phyloP scores from a whole-genome alignment of 2,797 vertebrate species.

The Pelobates cultripes region DNA sequence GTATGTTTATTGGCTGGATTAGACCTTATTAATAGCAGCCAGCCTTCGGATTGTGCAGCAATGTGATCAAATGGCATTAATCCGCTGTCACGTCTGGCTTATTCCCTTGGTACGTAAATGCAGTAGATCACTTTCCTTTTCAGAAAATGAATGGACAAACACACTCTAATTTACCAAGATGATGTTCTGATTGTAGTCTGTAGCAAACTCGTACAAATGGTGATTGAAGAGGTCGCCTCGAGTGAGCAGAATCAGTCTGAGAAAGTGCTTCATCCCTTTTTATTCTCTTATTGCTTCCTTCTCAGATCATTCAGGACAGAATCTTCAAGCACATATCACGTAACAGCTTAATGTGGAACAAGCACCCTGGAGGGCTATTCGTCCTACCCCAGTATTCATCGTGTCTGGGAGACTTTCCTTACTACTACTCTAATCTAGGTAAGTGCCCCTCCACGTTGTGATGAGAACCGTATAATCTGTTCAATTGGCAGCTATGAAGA shows the following conservation, averaged over 20 bases:
- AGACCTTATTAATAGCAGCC: neutral
- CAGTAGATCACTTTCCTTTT: conserved; percentile 10
- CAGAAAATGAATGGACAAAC: conserved; percentile 9
- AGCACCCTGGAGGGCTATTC: conserved; percentile 94
- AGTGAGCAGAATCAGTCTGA: neutral
- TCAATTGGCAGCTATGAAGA: neutral
- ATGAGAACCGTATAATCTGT: conserved; percentile 3
- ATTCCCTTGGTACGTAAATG: neutral
- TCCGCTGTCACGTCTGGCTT: neutral
- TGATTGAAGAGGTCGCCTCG: conserved; percentile 44
- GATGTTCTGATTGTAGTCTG: conserved; percentile 32
- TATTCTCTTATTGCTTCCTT: conserved; percentile 53
- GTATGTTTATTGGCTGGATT: neutral
- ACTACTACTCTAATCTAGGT: conserved; percentile 96
- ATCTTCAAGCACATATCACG: conserved; percentile 94
- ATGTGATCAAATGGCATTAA: neutral
- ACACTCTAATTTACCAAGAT: neutral
- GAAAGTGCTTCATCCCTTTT: neutral
- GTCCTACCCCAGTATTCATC: conserved; percentile 93
- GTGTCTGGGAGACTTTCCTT: conserved; percentile 96
- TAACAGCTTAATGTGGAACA: conserved; percentile 98
- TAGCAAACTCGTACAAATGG: neutral
- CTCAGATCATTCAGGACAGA: conserved; percentile 97
- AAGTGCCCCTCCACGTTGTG: conserved; percentile 64
- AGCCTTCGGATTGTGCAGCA: neutral